Evolutionary conservation across 2,113 vertebrate species (phyloP).

Genomic region (Thermophis baileyi): DNA sequence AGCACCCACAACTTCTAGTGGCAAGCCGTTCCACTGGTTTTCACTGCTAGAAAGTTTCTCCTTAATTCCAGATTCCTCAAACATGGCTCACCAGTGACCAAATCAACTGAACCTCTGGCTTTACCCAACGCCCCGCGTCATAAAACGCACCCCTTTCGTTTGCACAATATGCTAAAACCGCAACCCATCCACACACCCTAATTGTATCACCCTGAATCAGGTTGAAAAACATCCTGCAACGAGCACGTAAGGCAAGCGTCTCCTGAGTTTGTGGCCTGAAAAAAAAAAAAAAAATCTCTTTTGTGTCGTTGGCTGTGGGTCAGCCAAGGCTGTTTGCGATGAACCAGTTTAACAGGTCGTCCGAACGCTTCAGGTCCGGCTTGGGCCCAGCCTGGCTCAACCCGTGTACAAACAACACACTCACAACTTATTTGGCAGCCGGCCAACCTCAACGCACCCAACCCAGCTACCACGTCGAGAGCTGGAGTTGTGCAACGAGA

Average conservation of each 20-base stretch:
- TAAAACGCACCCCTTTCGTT: not conserved
- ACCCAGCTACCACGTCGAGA: not conserved
- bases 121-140: not conserved
- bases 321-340: not conserved
- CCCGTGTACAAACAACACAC: not conserved
- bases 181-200: not conserved
- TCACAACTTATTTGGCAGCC: not conserved
- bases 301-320: not conserved
- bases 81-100: not conserved
- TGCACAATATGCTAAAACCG: not conserved
- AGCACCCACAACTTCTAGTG: no score
- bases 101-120: not conserved
- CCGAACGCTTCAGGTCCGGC: not conserved
- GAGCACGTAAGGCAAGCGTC: rapidly evolving
- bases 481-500: not conserved
- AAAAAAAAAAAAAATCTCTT: not conserved
- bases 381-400: not conserved
- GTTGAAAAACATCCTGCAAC: not conserved
- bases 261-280: not conserved
- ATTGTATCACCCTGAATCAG: not conserved
- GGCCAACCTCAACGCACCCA: not conserved
- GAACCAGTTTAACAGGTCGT: not conserved
- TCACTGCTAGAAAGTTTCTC: not conserved
- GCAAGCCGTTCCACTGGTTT: not conserved
- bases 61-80: not conserved